Evolutionary conservation across 2,113 vertebrate genomes (phyloP).

Genomic region (Parotia lawesii): DNA sequence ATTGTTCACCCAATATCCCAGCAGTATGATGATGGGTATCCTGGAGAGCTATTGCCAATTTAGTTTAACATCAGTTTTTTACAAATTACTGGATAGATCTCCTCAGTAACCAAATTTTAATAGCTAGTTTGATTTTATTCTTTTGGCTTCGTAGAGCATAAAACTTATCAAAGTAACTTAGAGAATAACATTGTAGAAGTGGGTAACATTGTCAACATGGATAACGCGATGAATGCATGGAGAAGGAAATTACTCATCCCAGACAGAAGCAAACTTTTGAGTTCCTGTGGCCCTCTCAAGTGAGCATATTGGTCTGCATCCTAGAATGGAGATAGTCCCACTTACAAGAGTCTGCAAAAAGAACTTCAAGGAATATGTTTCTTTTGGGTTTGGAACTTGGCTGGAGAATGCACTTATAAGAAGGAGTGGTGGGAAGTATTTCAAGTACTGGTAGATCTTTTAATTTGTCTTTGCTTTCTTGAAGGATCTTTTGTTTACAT

Average conservation of each 20-base stretch:
- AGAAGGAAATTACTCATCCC: not conserved
- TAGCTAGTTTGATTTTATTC: not conserved
- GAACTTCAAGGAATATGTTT: not conserved
- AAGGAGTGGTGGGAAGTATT: not conserved
- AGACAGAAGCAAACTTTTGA: not conserved
- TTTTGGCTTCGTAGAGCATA: not conserved
- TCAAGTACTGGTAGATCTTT: not conserved
- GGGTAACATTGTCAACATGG: not conserved
- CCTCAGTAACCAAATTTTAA: not conserved
- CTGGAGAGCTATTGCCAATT: not conserved
- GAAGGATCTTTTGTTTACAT: not conserved
- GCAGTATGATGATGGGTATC: not conserved
- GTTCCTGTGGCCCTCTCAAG: not conserved
- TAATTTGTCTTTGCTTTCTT: not conserved
- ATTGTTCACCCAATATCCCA: not conserved
- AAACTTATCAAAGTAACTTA: not conserved
- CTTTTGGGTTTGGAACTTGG: not conserved
- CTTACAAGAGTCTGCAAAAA: not conserved
- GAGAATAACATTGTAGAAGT: not conserved
- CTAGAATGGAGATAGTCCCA: not conserved
- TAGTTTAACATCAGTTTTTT: not conserved
- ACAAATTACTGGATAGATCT: not conserved
- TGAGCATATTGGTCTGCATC: not conserved
- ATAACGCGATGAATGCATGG: rapidly evolving
- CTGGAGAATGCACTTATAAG: not conserved